Conservation (phyloP, 2,888 invertebrate species). For the Xanthorhoe designata region DNA sequence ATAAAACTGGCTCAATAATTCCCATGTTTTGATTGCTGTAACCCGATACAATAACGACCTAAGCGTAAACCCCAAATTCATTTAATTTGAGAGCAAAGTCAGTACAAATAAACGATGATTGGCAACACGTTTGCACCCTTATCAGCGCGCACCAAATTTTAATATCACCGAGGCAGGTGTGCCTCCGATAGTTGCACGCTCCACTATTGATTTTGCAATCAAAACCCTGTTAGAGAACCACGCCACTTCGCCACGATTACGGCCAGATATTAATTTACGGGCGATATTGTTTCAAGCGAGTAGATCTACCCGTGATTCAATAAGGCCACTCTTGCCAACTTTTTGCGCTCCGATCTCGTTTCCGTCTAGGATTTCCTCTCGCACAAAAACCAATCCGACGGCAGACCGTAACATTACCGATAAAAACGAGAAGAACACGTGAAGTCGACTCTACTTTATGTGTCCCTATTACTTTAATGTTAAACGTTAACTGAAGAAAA, state of each 20-base stretch:
- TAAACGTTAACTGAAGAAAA: slow-evolving; percentile 54
- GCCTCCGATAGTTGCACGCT: slow-evolving; percentile 70
- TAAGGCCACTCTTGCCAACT: slow-evolving; percentile 44
- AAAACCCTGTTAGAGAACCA: slow-evolving; percentile 72
- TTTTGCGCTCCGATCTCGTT: slow-evolving; percentile 49
- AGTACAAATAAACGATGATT: slow-evolving; percentile 64
- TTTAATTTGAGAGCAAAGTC: slow-evolving; percentile 61
- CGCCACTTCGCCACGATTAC: slow-evolving; percentile 59
- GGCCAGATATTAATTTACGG: slow-evolving; percentile 65
- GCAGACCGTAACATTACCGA: slow-evolving; percentile 39
- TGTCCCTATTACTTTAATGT: slow-evolving; percentile 57
- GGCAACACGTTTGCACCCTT: slow-evolving; percentile 62
- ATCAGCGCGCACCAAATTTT: slow-evolving; percentile 65
- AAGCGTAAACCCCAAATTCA: slow-evolving; percentile 42
- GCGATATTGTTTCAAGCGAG: slow-evolving; percentile 44
- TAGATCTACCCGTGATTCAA: slow-evolving; percentile 37
- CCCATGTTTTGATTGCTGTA: slow-evolving; percentile 19
- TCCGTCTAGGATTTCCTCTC: slow-evolving; percentile 53
- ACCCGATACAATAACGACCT: slow-evolving; percentile 28
- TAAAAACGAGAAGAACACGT: slow-evolving; percentile 50
- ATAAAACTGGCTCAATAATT: slow-evolving; percentile 9
- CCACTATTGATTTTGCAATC: slow-evolving; percentile 81
- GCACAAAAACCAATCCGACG: slow-evolving; percentile 48
- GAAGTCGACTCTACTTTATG: slow-evolving; percentile 51
- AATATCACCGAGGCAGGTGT: slow-evolving; percentile 72